Conservation (phyloP, 2,113 vertebrate species). For the Gavialis gangeticus region DNA sequence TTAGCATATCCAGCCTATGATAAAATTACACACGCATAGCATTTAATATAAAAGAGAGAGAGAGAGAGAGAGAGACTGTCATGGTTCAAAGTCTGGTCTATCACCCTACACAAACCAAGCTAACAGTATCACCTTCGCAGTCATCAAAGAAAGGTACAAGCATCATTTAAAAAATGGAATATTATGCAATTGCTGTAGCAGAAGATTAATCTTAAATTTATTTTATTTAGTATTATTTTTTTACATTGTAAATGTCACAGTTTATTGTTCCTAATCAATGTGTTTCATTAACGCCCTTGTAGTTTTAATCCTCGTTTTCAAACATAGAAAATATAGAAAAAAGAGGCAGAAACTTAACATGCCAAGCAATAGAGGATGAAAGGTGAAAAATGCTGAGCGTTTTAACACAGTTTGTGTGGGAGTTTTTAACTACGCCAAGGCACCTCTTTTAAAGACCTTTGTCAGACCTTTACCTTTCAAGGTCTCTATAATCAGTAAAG, state of each 20-base stretch:
- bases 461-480: too few species aligned
- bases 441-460: not conserved
- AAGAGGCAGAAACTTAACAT: not conserved
- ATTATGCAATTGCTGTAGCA: too few species aligned
- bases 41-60: not conserved
- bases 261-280: not conserved
- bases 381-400: not conserved
- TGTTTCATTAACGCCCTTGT: not conserved
- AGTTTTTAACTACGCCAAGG: accelerated
- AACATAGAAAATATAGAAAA: not conserved
- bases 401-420: too few species aligned
- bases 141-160: not conserved
- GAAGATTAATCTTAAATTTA: not conserved
- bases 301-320: not conserved
- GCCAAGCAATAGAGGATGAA: not conserved
- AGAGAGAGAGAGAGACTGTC: not conserved
- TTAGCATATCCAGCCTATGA: not conserved
- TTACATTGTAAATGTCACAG: not conserved
- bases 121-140: not conserved
- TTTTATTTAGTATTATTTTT: not conserved
- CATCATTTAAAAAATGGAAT: not conserved
- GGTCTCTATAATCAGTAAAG: accelerated
- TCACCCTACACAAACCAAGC: not conserved
- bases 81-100: not conserved
- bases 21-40: not conserved